A percentile compares a stretch with the other conserved stretches of the same genome.
These are phyloP conservation scores for Passerina amoena DNA, from an alignment of 2,113 vertebrate genomes.

Conservation along the genomic window DNA sequence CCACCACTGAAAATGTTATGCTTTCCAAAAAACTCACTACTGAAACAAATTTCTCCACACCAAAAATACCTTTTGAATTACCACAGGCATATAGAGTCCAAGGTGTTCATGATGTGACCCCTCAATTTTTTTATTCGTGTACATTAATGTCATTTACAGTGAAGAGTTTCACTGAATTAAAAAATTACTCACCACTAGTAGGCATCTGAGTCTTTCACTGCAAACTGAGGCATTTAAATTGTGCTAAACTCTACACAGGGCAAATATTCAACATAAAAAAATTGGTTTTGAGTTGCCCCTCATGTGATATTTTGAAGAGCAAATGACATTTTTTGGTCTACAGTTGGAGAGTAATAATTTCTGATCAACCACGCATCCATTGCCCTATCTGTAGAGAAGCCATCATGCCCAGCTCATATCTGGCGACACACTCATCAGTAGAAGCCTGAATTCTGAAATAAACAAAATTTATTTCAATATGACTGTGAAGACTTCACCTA, in stretches of 20 bases:
- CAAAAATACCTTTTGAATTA: background rate
- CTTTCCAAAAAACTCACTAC: background rate
- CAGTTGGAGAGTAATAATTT: background rate
- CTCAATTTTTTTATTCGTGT: background rate
- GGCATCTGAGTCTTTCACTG: background rate
- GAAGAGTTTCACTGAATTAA: background rate
- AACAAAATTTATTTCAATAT: background rate
- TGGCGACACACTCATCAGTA: fast-evolving
- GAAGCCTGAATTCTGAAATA: background rate
- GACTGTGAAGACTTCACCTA: background rate
- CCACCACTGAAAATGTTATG: background rate
- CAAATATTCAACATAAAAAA: background rate
- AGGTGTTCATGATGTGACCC: background rate
- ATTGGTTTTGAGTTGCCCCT: background rate
- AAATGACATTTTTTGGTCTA: background rate
- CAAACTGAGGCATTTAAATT: background rate
- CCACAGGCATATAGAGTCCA: background rate
- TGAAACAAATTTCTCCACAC: background rate
- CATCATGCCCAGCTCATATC: background rate
- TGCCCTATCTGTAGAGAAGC: background rate
- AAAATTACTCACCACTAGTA: slow-evolving; percentile 1
- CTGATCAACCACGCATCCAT: background rate
- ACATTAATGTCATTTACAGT: background rate
- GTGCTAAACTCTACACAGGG: background rate
- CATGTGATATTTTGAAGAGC: background rate